These are phyloP conservation scores for Oreocharis arfaki DNA, from an alignment of 2,113 vertebrate genomes.

Conservation along the genomic window DNA sequence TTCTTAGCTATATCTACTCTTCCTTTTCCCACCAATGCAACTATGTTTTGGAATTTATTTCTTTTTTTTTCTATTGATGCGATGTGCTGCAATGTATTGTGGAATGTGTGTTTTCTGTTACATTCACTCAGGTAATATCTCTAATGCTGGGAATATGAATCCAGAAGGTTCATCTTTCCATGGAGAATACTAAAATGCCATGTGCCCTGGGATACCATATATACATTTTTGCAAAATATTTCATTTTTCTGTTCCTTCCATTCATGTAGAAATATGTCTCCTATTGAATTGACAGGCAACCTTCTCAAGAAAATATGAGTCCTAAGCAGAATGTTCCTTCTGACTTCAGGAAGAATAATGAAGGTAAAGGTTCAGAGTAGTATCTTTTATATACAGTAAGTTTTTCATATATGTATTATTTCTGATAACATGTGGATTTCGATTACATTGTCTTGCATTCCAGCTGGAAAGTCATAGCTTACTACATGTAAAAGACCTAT, in stretches of 20 bases:
- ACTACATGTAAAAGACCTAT: not conserved
- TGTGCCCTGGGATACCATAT: not conserved
- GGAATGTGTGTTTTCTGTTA: not conserved
- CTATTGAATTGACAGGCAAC: conserved; percentile 66
- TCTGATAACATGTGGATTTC: not conserved
- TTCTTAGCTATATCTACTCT: not conserved
- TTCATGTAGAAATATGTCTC: conserved; percentile 36
- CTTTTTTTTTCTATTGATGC: not conserved
- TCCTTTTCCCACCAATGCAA: not conserved
- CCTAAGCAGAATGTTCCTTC: conserved; percentile 29
- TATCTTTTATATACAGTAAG: not conserved
- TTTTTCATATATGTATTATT: not conserved
- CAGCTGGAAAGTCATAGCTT: not conserved
- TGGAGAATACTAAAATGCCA: not conserved
- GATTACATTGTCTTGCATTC: not conserved
- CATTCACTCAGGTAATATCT: not conserved
- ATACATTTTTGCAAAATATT: not conserved
- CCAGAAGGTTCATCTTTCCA: not conserved
- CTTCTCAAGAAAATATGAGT: conserved; percentile 14
- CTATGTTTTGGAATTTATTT: not conserved
- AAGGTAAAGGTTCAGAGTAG: conserved; percentile 51
- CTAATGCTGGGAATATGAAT: not conserved
- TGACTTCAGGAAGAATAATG: conserved; percentile 20
- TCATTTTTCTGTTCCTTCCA: not conserved
- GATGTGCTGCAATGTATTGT: not conserved